phyloP scores from a whole-genome alignment of 2,888 invertebrate species.

The Deilephila porcellus region DNA sequence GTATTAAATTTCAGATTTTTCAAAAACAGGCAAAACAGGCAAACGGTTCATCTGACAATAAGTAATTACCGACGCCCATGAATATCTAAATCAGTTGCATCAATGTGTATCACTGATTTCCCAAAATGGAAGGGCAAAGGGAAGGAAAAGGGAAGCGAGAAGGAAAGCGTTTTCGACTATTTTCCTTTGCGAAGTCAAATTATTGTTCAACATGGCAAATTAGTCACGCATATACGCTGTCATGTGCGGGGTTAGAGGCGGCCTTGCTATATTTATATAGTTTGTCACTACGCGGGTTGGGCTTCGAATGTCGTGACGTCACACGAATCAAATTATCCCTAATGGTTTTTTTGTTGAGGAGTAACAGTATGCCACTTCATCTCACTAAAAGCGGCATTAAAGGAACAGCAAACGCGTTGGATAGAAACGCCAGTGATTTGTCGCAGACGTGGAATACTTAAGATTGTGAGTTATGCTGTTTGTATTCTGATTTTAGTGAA shows the following conservation, averaged over 20 bases:
- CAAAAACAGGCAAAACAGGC: too few species aligned
- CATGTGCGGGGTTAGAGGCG: conserved; percentile 38
- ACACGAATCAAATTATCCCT: background rate
- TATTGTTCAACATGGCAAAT: background rate
- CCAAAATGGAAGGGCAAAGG: too few species aligned
- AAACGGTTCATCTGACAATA: too few species aligned
- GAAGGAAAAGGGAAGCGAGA: too few species aligned
- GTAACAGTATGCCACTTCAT: conserved; percentile 3
- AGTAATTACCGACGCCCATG: too few species aligned
- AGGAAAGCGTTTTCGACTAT: too few species aligned
- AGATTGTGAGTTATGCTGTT: background rate
- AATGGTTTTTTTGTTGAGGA: background rate
- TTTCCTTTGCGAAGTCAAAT: background rate
- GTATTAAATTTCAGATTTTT: too few species aligned
- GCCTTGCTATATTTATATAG: conserved; percentile 35
- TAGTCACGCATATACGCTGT: conserved; percentile 33
- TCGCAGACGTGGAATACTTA: too few species aligned
- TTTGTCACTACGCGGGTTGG: conserved; percentile 9
- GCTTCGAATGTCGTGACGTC: conserved; percentile 14
- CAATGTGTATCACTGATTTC: too few species aligned
- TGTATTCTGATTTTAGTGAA: too few species aligned
- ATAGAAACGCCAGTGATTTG: background rate
- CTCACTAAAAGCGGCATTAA: conserved; percentile 12
- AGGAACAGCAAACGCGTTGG: background rate
- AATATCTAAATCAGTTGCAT: too few species aligned